Conservation (phyloP, 35 echinoderm and acorn worm genomes). For the Strongylocentrotus purpuratus region DNA sequence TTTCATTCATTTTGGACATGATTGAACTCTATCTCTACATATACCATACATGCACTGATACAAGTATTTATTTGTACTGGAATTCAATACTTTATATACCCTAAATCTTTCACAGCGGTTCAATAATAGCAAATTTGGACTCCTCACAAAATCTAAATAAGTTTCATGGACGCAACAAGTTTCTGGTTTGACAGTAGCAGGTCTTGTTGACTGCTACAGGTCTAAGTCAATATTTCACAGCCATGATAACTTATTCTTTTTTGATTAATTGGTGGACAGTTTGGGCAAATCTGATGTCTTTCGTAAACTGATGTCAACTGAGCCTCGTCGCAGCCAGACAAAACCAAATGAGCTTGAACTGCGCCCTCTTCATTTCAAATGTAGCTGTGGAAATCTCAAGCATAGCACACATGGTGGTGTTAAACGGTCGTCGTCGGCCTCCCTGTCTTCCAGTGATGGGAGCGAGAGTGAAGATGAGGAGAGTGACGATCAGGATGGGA, state of each 20-base stretch:
- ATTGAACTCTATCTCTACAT: no score
- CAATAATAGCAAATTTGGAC: no score
- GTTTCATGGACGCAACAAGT: neutral
- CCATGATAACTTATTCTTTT: neutral
- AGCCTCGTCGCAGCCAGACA: neutral
- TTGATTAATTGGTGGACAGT: neutral
- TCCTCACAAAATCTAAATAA: neutral
- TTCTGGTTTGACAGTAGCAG: neutral
- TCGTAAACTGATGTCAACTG: neutral
- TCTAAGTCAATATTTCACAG: neutral
- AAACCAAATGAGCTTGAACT: constrained; percentile 25
- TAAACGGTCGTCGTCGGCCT: neutral
- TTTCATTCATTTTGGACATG: no score
- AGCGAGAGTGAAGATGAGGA: neutral
- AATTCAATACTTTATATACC: no score
- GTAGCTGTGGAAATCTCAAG: constrained; percentile 34
- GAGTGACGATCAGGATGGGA: constrained; percentile 22
- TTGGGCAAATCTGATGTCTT: neutral
- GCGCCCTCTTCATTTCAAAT: constrained; percentile 16
- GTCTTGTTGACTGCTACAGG: no score
- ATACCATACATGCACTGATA: no score
- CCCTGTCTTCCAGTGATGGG: neutral
- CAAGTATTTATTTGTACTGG: no score
- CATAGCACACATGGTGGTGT: neutral
- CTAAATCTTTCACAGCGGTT: no score